These are phyloP conservation scores for Anadara kagoshimensis DNA, from an alignment of 1,140 invertebrate species.

Conservation along the genomic window DNA sequence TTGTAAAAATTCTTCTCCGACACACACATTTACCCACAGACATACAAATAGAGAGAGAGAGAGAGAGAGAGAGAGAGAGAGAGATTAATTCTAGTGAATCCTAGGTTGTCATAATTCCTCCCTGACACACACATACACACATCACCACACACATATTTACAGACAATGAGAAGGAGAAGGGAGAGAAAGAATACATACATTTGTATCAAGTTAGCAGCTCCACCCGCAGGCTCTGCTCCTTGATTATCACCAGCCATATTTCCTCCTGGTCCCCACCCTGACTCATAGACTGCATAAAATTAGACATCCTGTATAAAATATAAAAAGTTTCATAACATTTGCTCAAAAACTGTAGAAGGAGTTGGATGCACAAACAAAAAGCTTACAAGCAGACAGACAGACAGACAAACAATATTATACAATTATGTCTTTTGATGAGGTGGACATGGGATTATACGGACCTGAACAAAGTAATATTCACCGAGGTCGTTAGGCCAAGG, in stretches of 20 bases:
- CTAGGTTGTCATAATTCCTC: too few species aligned
- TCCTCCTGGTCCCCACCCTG: conserved; percentile 16
- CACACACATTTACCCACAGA: too few species aligned
- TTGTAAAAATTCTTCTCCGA: too few species aligned
- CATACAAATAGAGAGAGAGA: too few species aligned
- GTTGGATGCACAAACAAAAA: neutral
- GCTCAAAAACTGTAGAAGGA: too few species aligned
- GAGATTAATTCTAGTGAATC: too few species aligned
- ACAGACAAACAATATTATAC: too few species aligned
- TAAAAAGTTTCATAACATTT: neutral
- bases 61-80: neutral
- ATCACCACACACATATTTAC: neutral
- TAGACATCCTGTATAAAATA: conserved; percentile 48
- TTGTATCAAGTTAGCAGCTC: neutral
- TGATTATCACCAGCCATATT: neutral
- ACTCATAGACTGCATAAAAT: conserved; percentile 47
- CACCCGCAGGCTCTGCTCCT: neutral
- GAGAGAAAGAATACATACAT: neutral
- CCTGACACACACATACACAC: neutral
- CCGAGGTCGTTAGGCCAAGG: too few species aligned
- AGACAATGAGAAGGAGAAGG: neutral
- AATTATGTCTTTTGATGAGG: too few species aligned
- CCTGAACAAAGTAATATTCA: too few species aligned
- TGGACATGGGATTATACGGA: too few species aligned
- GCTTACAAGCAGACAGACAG: too few species aligned